These are phyloP conservation scores for Thalassophryne amazonica DNA, from an alignment of 2,797 vertebrate species.

Conservation along the genomic window DNA sequence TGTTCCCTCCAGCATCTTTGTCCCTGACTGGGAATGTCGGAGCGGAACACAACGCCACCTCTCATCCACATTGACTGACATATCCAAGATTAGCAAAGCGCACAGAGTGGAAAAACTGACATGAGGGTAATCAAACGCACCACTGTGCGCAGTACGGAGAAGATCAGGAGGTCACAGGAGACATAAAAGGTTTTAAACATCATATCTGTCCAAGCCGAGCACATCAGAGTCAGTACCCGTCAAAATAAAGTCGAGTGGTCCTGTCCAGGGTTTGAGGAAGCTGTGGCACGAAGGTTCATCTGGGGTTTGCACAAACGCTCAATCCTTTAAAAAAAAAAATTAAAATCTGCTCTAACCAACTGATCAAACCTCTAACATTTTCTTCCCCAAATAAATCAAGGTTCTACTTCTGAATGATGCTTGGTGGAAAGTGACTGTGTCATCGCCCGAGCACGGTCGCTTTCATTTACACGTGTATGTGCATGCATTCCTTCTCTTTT, in stretches of 20 bases:
- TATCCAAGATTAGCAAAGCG: conserved; percentile 16
- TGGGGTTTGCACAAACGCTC: conserved; percentile 59
- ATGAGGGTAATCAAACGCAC: conserved; percentile 14
- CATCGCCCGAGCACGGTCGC: not conserved
- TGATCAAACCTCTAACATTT: conserved; percentile 2
- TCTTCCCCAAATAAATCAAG: conserved; percentile 1
- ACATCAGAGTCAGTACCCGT: conserved; percentile 1
- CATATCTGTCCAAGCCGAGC: not conserved
- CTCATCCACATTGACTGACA: conserved; percentile 31
- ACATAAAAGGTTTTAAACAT: not conserved
- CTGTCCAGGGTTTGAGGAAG: conserved; percentile 5
- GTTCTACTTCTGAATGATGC: not conserved
- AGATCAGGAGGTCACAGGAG: not conserved
- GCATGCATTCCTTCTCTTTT: conserved; percentile 19
- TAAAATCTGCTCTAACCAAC: conserved; percentile 9
- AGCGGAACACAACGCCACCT: conserved; percentile 15
- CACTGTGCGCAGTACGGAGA: not conserved
- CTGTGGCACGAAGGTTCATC: conserved; percentile 7
- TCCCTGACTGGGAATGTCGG: conserved; percentile 11
- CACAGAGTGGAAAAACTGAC: conserved; percentile 48
- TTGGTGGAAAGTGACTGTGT: not conserved
- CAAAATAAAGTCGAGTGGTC: not conserved
- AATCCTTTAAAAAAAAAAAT: not conserved
- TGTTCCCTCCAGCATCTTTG: not conserved
- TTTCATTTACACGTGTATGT: conserved; percentile 14